Conservation (phyloP, 2,888 invertebrate species). For the Hartigia nigra region DNA sequence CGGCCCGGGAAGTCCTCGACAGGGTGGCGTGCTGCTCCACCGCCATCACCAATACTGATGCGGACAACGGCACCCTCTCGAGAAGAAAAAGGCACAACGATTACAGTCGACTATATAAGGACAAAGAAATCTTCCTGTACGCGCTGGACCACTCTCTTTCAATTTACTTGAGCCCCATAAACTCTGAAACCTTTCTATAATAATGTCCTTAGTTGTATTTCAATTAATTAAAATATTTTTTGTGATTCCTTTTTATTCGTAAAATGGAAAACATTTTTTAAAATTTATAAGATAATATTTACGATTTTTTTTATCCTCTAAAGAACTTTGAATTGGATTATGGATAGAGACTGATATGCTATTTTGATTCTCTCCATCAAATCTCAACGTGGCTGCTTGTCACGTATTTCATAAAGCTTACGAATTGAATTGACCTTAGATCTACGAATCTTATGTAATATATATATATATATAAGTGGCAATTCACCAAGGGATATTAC, state of each 20-base stretch:
- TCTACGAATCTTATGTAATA: background rate
- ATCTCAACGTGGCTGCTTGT: background rate
- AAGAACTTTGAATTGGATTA: background rate
- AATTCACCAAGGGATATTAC: background rate
- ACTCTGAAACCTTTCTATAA: background rate
- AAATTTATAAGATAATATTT: background rate
- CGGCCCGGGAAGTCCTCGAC: conserved; percentile 53
- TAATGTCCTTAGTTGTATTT: background rate
- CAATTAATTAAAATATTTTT: background rate
- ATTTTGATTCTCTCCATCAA: background rate
- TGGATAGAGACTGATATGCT: background rate
- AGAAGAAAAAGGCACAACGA: conserved; percentile 11
- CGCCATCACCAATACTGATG: conserved; percentile 12
- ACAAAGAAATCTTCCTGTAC: background rate
- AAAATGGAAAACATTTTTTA: background rate
- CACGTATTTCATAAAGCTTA: background rate
- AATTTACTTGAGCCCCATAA: background rate
- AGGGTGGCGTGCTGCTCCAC: conserved; percentile 18
- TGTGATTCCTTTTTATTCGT: no score
- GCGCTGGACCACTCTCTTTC: background rate
- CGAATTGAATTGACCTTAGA: background rate
- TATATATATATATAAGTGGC: background rate
- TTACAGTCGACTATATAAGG: background rate
- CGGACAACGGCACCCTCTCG: background rate
- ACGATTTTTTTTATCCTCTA: background rate